Evolutionary conservation across 2,888 invertebrate genomes (phyloP).

Genomic region (Steromphala cineraria): DNA sequence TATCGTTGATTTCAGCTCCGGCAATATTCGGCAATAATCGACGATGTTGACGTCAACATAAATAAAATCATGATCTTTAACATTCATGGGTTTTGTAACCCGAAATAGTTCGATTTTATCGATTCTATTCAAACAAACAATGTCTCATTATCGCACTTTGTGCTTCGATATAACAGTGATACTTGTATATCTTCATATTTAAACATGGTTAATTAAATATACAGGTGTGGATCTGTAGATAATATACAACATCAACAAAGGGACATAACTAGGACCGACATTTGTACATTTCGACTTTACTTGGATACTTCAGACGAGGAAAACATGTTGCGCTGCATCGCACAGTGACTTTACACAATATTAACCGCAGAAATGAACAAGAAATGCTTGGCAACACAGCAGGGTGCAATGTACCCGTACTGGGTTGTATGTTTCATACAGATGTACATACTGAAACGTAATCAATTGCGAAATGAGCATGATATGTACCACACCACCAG

Average conservation of each 20-base stretch:
- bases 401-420: not conserved
- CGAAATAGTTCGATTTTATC: not conserved
- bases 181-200: not conserved
- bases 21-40: too few species aligned
- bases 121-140: not conserved
- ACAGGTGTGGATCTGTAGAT: not conserved
- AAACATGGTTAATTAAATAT: too few species aligned
- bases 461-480: constrained; percentile 14
- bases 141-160: not conserved
- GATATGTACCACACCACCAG: not conserved
- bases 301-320: too few species aligned
- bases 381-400: not conserved
- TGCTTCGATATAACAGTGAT: not conserved
- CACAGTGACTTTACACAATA: not conserved
- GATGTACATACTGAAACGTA: constrained; percentile 6
- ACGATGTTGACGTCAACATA: too few species aligned
- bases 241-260: not conserved
- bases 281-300: too few species aligned
- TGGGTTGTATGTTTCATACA: not conserved
- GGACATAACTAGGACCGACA: not conserved
- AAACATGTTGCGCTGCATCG: too few species aligned
- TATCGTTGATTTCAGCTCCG: too few species aligned
- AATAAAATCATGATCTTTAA: not conserved
- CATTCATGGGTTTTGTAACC: not conserved
- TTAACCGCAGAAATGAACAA: not conserved